Base-by-base conservation (phyloP, 2,888 invertebrate species). In the Euplagia quadripunctaria region DNA sequence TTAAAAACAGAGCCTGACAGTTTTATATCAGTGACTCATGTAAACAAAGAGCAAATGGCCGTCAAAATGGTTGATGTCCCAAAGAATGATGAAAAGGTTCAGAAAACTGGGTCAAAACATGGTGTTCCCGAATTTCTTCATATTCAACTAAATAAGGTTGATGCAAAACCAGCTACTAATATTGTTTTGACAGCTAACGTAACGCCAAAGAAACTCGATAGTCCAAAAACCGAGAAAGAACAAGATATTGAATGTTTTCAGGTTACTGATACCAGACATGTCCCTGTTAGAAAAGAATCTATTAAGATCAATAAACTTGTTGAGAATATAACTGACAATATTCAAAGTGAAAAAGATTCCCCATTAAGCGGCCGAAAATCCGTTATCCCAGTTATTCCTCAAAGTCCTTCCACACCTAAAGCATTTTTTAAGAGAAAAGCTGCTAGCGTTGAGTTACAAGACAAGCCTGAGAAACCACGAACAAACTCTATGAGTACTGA, bases 101-200 rank as follows among this genome's bases (percentile, higher is more conserved):
- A 89, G 67, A 93, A 94, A 82, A 78, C 87, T 9, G 88, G 83
- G 8, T 82, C 85, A 1, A 94, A 93, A 73, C 82, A 90, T 1
- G 92, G 93, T 64, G 94, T 97, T 17, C 97, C 97, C 0, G 97
- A 98, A 88, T 97, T 97, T 87, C 92, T 97, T 78, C 97, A 97
- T 85, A 97, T 97, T 73, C 97, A 97, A 89, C 86, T 97, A 66
- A 97, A 97, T 87, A 97, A 97, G 88, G 97, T 97, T 9, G 97
- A 97, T 84, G 93, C 96, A 14, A 96, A 96, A 82, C 96, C 97
- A 0, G 87, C 96, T 14, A 96, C 96, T 52, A 97, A 97, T 86
- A 96, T 97, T 52, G 97, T 97, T 70, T 92, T 97, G 80, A 96
- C 97, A 43, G 97, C 97, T 76, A 97, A 96, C 82, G 90, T 96